Percentiles rank a stretch among this genome's conserved stretches.
phyloP scores from a whole-genome alignment of 2,888 invertebrate genomes.

The Cryptocheilus praepositus region DNA sequence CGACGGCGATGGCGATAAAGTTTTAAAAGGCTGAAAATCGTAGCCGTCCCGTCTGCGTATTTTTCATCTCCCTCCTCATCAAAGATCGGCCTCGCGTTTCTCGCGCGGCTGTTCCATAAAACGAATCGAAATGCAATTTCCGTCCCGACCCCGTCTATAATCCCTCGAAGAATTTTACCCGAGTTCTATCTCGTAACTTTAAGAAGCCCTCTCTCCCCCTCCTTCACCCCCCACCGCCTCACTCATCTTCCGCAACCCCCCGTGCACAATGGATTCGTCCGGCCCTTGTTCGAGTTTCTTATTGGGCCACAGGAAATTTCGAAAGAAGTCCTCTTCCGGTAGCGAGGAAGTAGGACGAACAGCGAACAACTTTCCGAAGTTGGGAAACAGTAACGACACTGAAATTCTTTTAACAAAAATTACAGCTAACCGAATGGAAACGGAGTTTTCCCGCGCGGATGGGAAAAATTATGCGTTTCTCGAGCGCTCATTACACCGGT shows the following conservation, averaged over 20 bases:
- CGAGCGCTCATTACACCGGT: background rate
- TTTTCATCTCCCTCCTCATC: background rate
- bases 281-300: constrained; percentile 22
- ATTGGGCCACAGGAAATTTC: constrained; percentile 22
- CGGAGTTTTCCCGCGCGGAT: background rate
- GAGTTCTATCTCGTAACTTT: constrained; percentile 5
- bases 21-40: constrained; percentile 7
- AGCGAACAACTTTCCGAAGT: constrained; percentile 6
- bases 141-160: constrained; percentile 27
- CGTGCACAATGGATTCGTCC: constrained; percentile 4
- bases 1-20: background rate
- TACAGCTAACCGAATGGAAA: background rate
- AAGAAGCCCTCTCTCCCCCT: background rate
- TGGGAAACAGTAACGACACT: constrained; percentile 1
- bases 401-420: constrained; percentile 11
- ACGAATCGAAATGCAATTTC: constrained; percentile 69
- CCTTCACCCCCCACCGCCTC: background rate
- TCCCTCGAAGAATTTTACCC: constrained; percentile 20
- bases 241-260: too few species aligned
- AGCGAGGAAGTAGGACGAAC: background rate
- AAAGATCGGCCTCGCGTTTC: constrained; percentile 1
- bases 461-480: background rate
- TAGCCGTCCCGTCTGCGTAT: background rate
- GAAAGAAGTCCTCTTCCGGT: constrained; percentile 8
- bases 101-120: constrained; percentile 47